Evolutionary conservation across 2,113 vertebrate species (phyloP).

Genomic region (Hemibagrus wyckioides): DNA sequence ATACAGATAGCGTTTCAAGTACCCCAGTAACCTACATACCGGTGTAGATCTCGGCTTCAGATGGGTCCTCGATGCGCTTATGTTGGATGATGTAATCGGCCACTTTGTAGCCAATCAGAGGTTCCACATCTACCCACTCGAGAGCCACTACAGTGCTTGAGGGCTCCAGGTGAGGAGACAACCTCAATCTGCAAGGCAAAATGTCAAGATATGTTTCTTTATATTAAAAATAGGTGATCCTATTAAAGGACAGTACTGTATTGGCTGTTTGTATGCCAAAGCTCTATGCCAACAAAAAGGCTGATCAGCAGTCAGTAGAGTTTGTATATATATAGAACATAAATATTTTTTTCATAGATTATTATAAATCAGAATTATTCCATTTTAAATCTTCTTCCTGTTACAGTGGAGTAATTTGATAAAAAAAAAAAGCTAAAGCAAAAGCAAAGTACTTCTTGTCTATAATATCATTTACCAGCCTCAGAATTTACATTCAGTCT

Average conservation of each 20-base stretch:
- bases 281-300: no score
- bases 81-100: conserved; percentile 96
- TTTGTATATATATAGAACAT: neutral
- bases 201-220: neutral
- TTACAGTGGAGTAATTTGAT: neutral
- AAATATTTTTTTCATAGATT: neutral
- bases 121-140: conserved; percentile 94
- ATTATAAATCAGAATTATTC: neutral
- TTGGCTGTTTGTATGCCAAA: no score
- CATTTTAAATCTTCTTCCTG: neutral
- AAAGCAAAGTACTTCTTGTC: neutral
- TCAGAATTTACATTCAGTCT: conserved; percentile 1
- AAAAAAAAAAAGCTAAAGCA: conserved; percentile 1
- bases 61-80: conserved; percentile 94
- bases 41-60: conserved; percentile 93
- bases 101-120: conserved; percentile 91
- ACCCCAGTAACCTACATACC: conserved; percentile 70
- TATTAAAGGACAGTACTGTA: neutral
- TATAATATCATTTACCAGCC: neutral
- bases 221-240: neutral
- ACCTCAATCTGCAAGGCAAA: conserved; percentile 75
- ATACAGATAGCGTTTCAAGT: neutral
- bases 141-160: conserved; percentile 95
- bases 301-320: neutral
- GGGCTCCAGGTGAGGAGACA: conserved; percentile 88